These are phyloP conservation scores for Loris lydekkerianus DNA, from an alignment of 2,797 vertebrate species.

Conservation along the genomic window DNA sequence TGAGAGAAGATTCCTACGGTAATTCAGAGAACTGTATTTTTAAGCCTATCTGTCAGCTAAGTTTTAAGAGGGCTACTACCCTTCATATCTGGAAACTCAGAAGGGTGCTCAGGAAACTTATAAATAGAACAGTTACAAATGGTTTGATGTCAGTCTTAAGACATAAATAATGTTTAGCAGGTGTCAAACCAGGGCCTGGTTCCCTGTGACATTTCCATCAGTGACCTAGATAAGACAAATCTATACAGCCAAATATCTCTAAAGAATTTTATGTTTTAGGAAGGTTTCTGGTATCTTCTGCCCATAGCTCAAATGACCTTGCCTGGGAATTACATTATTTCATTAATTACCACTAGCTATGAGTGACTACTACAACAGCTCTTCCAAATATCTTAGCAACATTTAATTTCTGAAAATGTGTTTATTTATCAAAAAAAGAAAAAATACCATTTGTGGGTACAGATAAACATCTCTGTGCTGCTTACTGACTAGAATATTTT, in stretches of 20 bases:
- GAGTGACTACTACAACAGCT: neutral
- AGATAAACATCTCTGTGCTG: neutral
- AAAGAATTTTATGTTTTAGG: slow-evolving; percentile 14
- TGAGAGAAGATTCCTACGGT: slow-evolving; percentile 2
- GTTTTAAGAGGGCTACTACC: neutral
- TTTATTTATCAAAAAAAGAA: neutral
- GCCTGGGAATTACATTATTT: neutral
- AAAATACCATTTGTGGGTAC: neutral
- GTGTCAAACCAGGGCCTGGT: slow-evolving; percentile 68
- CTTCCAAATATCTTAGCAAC: neutral
- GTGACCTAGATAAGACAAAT: slow-evolving; percentile 66
- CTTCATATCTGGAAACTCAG: slow-evolving; percentile 59
- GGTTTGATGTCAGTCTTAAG: slow-evolving; percentile 67
- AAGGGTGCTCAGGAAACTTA: slow-evolving; percentile 60
- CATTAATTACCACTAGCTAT: neutral
- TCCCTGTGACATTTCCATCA: slow-evolving; percentile 62
- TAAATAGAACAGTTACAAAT: slow-evolving; percentile 75
- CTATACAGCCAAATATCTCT: neutral
- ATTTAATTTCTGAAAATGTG: neutral
- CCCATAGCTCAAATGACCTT: neutral
- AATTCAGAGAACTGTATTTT: slow-evolving; percentile 35
- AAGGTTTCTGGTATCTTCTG: neutral
- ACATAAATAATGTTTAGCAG: slow-evolving; percentile 82
- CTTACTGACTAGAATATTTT: neutral
- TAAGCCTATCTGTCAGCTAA: slow-evolving; percentile 46